Base-by-base conservation (phyloP, 2,797 vertebrate genomes). In the Pipistrellus pygmaeus region DNA sequence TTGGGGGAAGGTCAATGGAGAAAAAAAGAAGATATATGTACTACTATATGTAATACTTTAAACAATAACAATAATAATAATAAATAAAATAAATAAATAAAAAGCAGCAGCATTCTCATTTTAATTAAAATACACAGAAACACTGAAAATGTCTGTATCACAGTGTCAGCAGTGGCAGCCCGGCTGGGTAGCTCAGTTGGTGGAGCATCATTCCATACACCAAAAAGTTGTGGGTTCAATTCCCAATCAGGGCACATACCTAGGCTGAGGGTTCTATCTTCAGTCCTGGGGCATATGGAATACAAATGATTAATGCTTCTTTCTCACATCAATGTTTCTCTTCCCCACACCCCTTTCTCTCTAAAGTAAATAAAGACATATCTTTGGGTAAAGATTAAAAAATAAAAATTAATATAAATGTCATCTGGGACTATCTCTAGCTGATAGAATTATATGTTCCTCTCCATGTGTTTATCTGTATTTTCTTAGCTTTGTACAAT, bases 61-160 rank as follows among this genome's bases (percentile, higher is more conserved):
- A 53, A 53, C 51, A 53, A 20, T 53, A 53, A 53, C 51, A 53
- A 53, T 20, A 53, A 53, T 18, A 53, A 53, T 18, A 7, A 18
- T 5, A 20, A 20, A 53, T 20, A 53, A 20, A 20, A 51, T 7
- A 53, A 51, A 6, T 18, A 51, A 53, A 53, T 53, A 53, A 46
- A 71, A 83, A 53, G 57, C 23, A 46, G 46, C 32, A 35, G 23
- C 8, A 66, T 41, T 93, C 6, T 66, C 20, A 75, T 73, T 86
- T 84, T 85, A 46, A 57, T 76, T 48, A 51, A 93, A 95, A 81
- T 66, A 55, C 44, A 78, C 12, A 88, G 64, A 88, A 94, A 77
- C 32, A 68, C 15, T 44, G 51, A 55, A 88, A 84, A 95, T 1
- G 15, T 86, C 62, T 86, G 15, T 68, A 81, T 60, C 64, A 90